A percentile compares a stretch with the other conserved stretches of the same genome.
Evolutionary conservation across 2,113 vertebrate species (phyloP).

Genomic region (Nematolebias whitei): DNA sequence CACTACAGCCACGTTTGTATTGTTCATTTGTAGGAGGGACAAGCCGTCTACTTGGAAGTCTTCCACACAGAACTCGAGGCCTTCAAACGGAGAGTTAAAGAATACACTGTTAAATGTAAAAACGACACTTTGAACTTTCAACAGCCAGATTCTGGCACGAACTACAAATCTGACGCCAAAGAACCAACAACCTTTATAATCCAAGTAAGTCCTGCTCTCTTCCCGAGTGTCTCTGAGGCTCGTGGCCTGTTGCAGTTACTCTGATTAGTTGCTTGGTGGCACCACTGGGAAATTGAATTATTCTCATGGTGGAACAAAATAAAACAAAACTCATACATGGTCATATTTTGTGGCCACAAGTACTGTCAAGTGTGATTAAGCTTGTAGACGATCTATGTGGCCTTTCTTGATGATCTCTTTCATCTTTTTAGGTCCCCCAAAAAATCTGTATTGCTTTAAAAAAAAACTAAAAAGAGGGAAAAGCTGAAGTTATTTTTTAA

Average conservation of each 20-base stretch:
- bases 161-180: conserved; percentile 78
- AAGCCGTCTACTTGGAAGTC: conserved; percentile 92
- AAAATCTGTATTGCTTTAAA: too few species aligned
- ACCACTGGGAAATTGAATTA: neutral
- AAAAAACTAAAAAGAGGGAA: too few species aligned
- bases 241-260: conserved; percentile 21
- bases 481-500: too few species aligned
- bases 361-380: too few species aligned
- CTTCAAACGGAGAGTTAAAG: conserved; percentile 90
- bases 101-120: conserved; percentile 80
- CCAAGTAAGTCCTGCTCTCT: conserved; percentile 76
- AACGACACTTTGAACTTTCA: conserved; percentile 68
- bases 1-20: too few species aligned
- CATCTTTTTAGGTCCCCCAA: too few species aligned
- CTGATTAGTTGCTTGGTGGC: conserved; percentile 11
- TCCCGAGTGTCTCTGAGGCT: neutral
- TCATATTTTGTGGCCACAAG: too few species aligned
- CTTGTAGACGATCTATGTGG: too few species aligned
- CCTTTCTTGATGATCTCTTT: too few species aligned
- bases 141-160: conserved; percentile 62
- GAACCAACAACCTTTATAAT: conserved; percentile 82
- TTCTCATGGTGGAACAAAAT: neutral
- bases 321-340: too few species aligned
- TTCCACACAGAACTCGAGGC: conserved; percentile 93
- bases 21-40: conserved; percentile 81